Base-by-base conservation (phyloP, 1,140 invertebrate species). In the Drosophila pruinosa region DNA sequence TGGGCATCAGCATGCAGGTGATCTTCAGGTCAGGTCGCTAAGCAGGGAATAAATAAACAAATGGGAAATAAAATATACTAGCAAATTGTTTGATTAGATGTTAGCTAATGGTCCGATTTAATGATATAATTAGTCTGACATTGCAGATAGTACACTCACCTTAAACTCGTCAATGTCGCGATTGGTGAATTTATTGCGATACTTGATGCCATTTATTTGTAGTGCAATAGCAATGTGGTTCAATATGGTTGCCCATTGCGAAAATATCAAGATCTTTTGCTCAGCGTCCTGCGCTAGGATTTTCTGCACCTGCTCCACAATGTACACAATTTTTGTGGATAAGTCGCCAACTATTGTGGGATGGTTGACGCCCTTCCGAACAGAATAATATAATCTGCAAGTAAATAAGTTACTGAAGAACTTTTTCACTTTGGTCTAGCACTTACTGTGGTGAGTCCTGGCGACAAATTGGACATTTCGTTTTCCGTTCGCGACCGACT, bases 251-350 rank as follows among this genome's bases (percentile, higher is more conserved):
- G 90, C 75, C 95, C 95, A 96, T 17, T 93, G 93, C 0, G 96
- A 96, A 89, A 97, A 97, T 5, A 97, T 92, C 0, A 97, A 77
- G 7, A 94, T 91, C 92, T 97, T 97, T 1, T 91, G 82, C 2
- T 93, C 63, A 10, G 17, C 5, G 53, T 95, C 93, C 8, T 93
- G 72, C 7, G 91, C 75, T 58, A 92, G 92, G 4, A 97, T 93
- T 36, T 93, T 89, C 0, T 95, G 48, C 24, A 96, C 78, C 43
- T 93, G 91, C 48, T 92, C 86, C 2, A 96, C 92, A 39, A 97
- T 92, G n/a, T 92, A 94, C 57, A 94, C 92, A 4, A 97, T 93
- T 93, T 97, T 97, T 1, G 94, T 95, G 0, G 96, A 96, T 89
- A 94, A 93, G 58, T 93, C 93, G 2, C 95, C 95, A 58, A 91